phyloP scores from a whole-genome alignment of 2,113 vertebrate genomes.

The Protobothrops mucrosquamatus region DNA sequence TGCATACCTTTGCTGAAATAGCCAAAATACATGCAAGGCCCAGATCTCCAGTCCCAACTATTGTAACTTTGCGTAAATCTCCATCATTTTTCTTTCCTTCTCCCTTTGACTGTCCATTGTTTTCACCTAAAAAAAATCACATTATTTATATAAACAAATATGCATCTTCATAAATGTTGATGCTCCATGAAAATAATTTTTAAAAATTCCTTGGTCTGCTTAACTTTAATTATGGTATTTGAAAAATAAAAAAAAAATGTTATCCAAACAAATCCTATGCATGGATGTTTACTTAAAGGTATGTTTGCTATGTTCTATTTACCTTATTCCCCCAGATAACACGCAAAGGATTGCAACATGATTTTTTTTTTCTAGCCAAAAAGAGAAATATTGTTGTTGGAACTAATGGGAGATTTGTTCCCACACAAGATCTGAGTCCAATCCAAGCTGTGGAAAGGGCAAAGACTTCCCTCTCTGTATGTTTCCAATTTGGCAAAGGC shows the following conservation, averaged over 20 bases:
- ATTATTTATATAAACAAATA: constrained; percentile 22
- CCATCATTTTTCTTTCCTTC: constrained; percentile 58
- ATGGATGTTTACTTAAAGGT: background rate
- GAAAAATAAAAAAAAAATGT: background rate
- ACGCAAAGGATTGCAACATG: background rate
- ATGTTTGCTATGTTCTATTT: background rate
- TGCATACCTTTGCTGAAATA: constrained; percentile 84
- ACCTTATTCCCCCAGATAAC: background rate
- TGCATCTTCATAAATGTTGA: background rate
- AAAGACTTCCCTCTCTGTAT: background rate
- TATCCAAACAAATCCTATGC: background rate
- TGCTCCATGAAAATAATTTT: background rate
- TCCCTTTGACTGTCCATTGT: constrained; percentile 62
- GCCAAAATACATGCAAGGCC: constrained; percentile 87
- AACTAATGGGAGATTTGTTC: background rate
- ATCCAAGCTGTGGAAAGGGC: background rate
- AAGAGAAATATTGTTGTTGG: background rate
- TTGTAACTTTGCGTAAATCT: constrained; percentile 79
- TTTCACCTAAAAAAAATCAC: constrained; percentile 57
- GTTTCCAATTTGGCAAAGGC: background rate
- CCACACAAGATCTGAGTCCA: background rate
- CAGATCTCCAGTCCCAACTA: constrained; percentile 91
- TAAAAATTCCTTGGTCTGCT: background rate
- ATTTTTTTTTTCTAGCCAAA: background rate
- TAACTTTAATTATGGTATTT: background rate